phyloP scores from a whole-genome alignment of 1,140 invertebrate genomes.

The Ceratosolen fusciceps region DNA sequence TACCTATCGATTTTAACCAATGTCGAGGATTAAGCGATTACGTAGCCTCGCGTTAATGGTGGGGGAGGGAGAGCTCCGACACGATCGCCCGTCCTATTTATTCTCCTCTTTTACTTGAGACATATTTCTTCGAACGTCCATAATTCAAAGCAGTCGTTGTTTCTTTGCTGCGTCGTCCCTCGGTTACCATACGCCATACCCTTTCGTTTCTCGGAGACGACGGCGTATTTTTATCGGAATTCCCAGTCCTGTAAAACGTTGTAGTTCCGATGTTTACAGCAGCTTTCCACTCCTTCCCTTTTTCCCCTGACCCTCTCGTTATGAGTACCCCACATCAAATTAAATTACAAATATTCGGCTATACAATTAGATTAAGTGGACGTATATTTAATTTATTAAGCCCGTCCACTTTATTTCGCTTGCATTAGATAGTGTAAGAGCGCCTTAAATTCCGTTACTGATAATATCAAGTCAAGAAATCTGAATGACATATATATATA shows the following conservation, averaged over 20 bases:
- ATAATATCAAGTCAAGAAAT: too few species aligned
- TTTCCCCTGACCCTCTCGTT: background rate
- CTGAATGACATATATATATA: too few species aligned
- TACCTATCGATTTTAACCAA: background rate
- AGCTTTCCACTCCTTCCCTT: conserved; percentile 25
- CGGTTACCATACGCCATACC: too few species aligned
- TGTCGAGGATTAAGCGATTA: background rate
- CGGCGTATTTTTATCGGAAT: conserved; percentile 54
- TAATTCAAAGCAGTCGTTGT: conserved; percentile 35
- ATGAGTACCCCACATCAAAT: background rate
- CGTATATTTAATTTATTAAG: too few species aligned
- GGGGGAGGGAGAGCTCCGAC: background rate
- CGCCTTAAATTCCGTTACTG: too few species aligned
- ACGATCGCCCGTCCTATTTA: background rate
- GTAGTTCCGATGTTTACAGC: conserved; percentile 49
- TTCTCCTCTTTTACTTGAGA: background rate
- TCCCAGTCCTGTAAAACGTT: conserved; percentile 33
- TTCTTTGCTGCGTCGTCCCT: conserved; percentile 27
- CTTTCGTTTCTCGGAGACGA: background rate
- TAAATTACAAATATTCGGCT: too few species aligned
- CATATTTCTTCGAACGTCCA: conserved; percentile 29
- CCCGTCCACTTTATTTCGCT: too few species aligned
- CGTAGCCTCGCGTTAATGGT: background rate
- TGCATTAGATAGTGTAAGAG: too few species aligned
- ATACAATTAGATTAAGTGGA: too few species aligned